Evolutionary conservation across 2,113 vertebrate species (phyloP).

Genomic region (Poeciliopsis prolifica): DNA sequence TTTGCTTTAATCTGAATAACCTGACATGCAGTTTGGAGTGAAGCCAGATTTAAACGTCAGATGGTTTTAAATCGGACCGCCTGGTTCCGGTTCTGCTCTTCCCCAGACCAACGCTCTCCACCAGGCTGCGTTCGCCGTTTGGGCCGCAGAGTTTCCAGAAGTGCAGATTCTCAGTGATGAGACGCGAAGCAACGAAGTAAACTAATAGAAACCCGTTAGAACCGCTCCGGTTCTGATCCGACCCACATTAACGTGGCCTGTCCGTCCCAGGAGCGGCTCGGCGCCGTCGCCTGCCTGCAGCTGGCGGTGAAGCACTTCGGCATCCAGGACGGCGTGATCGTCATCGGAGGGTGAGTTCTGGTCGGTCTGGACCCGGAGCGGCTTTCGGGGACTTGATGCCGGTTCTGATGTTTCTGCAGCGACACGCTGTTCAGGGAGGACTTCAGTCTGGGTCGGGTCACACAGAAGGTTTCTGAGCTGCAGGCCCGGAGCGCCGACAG

Average conservation of each 20-base stretch:
- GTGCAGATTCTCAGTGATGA: constrained; percentile 79
- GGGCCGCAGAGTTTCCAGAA: constrained; percentile 74
- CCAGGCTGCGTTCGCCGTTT: constrained; percentile 75
- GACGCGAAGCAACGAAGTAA: constrained; percentile 80
- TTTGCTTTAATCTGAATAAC: too few relatives aligned
- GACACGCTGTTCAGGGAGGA: constrained; percentile 85
- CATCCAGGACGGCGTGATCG: constrained; percentile 77
- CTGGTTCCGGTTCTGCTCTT: background rate
- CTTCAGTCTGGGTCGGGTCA: constrained; percentile 77
- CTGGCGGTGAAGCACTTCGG: constrained; percentile 77
- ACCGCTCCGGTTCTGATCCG: background rate
- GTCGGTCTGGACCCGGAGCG: background rate
- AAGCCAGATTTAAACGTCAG: too few relatives aligned
- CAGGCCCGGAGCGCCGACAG: constrained; percentile 57
- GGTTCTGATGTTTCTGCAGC: constrained; percentile 48
- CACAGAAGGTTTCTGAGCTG: constrained; percentile 63
- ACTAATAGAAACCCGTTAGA: background rate
- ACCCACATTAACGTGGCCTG: too few relatives aligned
- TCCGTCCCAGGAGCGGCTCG: constrained; percentile 74
- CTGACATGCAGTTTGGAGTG: too few relatives aligned
- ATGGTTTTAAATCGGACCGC: too few relatives aligned
- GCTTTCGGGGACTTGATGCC: background rate
- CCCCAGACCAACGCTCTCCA: constrained; percentile 81
- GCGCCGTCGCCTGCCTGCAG: constrained; percentile 82
- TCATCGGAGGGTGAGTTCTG: constrained; percentile 80